These are phyloP conservation scores for Lamprotornis superbus DNA, from an alignment of 2,113 vertebrate species.

Conservation along the genomic window DNA sequence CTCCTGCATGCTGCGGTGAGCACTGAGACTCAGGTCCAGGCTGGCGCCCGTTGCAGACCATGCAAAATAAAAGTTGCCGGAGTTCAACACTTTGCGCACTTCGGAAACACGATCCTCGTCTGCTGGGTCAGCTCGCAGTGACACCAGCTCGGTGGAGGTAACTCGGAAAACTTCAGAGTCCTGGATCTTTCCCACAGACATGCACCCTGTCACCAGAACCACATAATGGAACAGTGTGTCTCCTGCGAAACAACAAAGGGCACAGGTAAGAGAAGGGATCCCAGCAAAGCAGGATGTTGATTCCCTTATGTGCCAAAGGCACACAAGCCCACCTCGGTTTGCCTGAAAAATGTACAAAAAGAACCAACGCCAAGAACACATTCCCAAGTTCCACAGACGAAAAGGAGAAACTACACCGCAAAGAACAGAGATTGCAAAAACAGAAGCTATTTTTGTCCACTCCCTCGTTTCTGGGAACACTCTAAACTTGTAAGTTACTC, in stretches of 20 bases:
- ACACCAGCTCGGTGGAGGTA: slow-evolving; percentile 94
- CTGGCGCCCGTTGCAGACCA: slow-evolving; percentile 90
- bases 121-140: slow-evolving; percentile 81
- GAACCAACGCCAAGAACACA: background rate
- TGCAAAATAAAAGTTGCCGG: slow-evolving; percentile 96
- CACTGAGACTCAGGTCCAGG: slow-evolving; percentile 94
- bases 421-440: background rate
- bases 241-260: slow-evolving; percentile 70
- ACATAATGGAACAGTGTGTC: slow-evolving; percentile 92
- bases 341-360: background rate
- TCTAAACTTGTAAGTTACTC: background rate
- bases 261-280: background rate
- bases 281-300: accelerated
- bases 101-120: slow-evolving; percentile 93
- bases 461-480: background rate
- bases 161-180: slow-evolving; percentile 97
- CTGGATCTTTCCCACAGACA: slow-evolving; percentile 97
- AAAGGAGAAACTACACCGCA: background rate
- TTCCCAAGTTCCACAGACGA: background rate
- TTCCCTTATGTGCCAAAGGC: background rate
- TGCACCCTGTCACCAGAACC: slow-evolving; percentile 94
- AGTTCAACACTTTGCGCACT: slow-evolving; percentile 93
- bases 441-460: background rate
- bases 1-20: slow-evolving; percentile 89
- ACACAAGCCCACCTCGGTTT: background rate